phyloP scores from a whole-genome alignment of 35 echinoderm and acorn worm species.

The Ophiothrix spiculata region DNA sequence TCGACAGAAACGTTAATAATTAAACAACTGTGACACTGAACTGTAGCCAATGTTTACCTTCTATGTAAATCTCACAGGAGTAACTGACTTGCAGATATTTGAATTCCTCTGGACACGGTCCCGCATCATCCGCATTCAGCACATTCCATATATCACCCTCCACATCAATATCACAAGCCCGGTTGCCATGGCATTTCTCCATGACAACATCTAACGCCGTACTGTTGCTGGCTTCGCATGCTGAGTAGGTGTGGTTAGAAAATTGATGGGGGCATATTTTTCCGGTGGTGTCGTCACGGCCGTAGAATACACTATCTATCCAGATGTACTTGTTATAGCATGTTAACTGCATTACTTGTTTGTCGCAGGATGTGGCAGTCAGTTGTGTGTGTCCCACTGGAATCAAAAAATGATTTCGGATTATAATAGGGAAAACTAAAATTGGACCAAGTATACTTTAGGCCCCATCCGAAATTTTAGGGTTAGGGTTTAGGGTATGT shows the following conservation, averaged over 20 bases:
- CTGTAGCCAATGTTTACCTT: constrained; percentile 63
- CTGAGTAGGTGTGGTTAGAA: constrained; percentile 44
- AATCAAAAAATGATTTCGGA: neutral
- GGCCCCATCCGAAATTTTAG: too few relatives aligned
- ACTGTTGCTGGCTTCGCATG: constrained; percentile 16
- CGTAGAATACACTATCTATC: constrained; percentile 60
- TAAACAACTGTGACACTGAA: too few relatives aligned
- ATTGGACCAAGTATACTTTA: too few relatives aligned
- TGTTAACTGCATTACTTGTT: constrained; percentile 52
- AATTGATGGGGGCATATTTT: constrained; percentile 61
- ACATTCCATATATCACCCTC: constrained; percentile 45
- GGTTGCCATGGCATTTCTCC: constrained; percentile 30
- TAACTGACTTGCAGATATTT: constrained; percentile 75
- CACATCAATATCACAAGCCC: constrained; percentile 54
- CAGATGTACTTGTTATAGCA: constrained; percentile 44
- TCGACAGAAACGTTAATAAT: too few relatives aligned
- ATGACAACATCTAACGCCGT: constrained; percentile 21
- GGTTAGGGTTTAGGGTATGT: too few relatives aligned
- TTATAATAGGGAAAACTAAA: too few relatives aligned
- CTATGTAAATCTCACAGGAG: constrained; percentile 47
- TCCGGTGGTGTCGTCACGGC: constrained; percentile 16
- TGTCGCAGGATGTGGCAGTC: constrained; percentile 54
- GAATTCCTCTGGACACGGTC: constrained; percentile 56
- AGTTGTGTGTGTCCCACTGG: too few relatives aligned
- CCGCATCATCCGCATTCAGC: constrained; percentile 21